Evolutionary conservation across 2,797 vertebrate species (phyloP), one percentile per base, ranked within the genome.

Genomic region (Percopsis omiscomaycus): DNA sequence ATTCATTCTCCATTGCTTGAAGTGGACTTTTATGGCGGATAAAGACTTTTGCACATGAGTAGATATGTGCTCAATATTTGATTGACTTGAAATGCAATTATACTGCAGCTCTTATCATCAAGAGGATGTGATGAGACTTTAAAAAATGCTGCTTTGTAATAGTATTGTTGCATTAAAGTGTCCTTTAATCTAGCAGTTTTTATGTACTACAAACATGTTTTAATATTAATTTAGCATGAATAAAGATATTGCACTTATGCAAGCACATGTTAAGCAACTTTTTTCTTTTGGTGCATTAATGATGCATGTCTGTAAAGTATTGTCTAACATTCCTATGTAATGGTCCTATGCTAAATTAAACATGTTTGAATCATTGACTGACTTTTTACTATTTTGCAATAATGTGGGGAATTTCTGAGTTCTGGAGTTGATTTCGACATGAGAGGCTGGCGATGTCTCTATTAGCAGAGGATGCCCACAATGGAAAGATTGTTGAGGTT

Each of bases 261-360:
- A 48, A 11, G 61, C 44, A 10, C 27, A 68, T 59, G 46, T 37
- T 29, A 42, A 59, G 54, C 42, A 54, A 53, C 70, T n/a, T 48
- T 58, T 63, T 68, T 55, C 16, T 53, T 59, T 58, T 62, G 57
- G 73, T 77, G 68, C 61, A 64, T 71, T 22, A 65, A 61, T 83
- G 68, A 78, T 56, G 49, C n/a, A 58, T 72, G 77, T 74, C 71
- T 78, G 65, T 32, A 73, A 69, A 30, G 44, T 27, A 47, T 66
- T 79, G 70, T 81, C 68, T 81, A 84, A 85, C 68, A 74, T 61
- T 56, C 29, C 52, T n/a, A 11, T 55, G 54, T 42, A 42, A 42
- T 9, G 8, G 37, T 42, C 37, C 2, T 58, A 66, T 61, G 59
- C 60, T 77, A 48, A 85, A 83, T 82, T 74, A 84, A 73, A 69